phyloP scores from a whole-genome alignment of 2,888 invertebrate species.

The Tetranychus truncatus region DNA sequence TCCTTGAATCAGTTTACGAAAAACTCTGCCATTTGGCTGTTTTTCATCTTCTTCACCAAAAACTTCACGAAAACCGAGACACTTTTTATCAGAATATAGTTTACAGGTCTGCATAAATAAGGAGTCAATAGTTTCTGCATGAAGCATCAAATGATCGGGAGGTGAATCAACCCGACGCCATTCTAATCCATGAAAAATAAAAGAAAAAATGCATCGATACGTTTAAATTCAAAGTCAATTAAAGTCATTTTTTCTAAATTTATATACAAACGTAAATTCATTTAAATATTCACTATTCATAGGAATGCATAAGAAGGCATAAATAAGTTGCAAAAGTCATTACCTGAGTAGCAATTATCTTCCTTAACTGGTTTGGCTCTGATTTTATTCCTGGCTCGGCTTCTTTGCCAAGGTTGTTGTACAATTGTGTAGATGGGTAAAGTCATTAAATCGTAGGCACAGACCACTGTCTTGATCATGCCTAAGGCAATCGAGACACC shows the following conservation, averaged over 20 bases:
- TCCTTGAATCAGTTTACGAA: slow-evolving; percentile 89
- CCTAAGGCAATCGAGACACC: slow-evolving; percentile 15
- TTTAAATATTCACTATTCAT: not conserved
- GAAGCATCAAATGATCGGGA: slow-evolving; percentile 15
- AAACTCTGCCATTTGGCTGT: slow-evolving; percentile 79
- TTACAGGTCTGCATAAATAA: slow-evolving; percentile 60
- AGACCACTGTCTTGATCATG: slow-evolving; percentile 33
- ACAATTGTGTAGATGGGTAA: slow-evolving; percentile 71
- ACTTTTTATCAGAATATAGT: slow-evolving; percentile 51
- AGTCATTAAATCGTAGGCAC: slow-evolving; percentile 73
- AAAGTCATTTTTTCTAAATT: too few relatives aligned
- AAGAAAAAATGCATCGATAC: not conserved
- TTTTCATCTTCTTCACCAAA: slow-evolving; percentile 80
- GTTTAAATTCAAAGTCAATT: too few relatives aligned
- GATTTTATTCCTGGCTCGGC: slow-evolving; percentile 4
- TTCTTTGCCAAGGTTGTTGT: slow-evolving; percentile 60
- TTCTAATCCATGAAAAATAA: slow-evolving; percentile 3
- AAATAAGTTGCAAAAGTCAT: not conserved
- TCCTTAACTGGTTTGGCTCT: slow-evolving; percentile 13
- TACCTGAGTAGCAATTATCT: slow-evolving; percentile 22
- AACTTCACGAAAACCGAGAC: slow-evolving; percentile 73
- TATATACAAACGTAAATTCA: too few relatives aligned
- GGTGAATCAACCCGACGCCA: not conserved
- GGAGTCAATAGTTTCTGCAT: slow-evolving; percentile 35
- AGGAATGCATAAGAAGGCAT: not conserved